Evolutionary conservation across 2,888 invertebrate genomes (phyloP).

Genomic region (Dorcus hopei): DNA sequence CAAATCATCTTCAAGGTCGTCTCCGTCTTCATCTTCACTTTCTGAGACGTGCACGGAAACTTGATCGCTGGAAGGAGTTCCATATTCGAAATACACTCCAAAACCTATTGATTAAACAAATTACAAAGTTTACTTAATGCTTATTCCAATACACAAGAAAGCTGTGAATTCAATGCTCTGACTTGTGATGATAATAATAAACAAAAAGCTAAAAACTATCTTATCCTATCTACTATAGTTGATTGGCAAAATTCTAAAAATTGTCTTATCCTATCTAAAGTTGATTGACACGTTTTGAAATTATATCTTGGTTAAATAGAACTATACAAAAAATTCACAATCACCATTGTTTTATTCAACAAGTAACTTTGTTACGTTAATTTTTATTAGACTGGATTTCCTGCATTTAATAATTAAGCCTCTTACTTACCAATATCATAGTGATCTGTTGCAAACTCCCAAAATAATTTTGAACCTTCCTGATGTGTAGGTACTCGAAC

Average conservation of each 20-base stretch:
- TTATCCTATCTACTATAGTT: no score
- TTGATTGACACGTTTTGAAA: no score
- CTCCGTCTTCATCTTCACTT: slow-evolving; percentile 86
- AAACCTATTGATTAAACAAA: slow-evolving; percentile 58
- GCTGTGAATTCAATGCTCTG: not conserved
- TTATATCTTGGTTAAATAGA: no score
- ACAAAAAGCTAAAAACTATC: no score
- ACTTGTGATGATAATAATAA: not conserved
- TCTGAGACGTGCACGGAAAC: slow-evolving; percentile 96
- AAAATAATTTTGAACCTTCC: slow-evolving; percentile 89
- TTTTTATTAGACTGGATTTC: no score
- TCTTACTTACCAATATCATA: slow-evolving; percentile 78
- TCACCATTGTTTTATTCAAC: no score
- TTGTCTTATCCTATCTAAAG: no score
- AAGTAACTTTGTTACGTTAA: no score
- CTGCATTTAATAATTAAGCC: no score
- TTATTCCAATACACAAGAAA: not conserved
- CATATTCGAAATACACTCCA: slow-evolving; percentile 98
- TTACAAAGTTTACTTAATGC: not conserved
- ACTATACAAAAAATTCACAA: no score
- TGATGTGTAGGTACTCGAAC: slow-evolving; percentile 96
- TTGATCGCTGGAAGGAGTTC: slow-evolving; percentile 74
- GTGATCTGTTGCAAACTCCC: slow-evolving; percentile 99
- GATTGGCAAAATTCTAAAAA: no score
- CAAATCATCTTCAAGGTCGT: slow-evolving; percentile 59